These are phyloP conservation scores for Chironomus tentans DNA, from an alignment of 2,888 invertebrate genomes.

Conservation along the genomic window DNA sequence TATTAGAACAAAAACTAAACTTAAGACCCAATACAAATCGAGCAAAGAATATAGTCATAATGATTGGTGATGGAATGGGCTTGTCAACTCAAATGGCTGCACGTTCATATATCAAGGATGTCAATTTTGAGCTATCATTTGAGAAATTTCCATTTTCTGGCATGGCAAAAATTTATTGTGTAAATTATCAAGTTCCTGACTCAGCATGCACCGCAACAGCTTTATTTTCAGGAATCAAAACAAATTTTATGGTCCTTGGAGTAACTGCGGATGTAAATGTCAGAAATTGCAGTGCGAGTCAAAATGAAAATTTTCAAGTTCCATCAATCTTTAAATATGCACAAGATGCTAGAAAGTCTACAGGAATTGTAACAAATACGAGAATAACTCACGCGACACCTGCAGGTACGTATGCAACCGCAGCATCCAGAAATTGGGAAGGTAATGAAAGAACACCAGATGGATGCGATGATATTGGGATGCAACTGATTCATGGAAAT, in stretches of 20 bases:
- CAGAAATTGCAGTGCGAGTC: conserved; percentile 52
- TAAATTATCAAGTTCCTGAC: conserved; percentile 61
- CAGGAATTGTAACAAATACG: conserved; percentile 58
- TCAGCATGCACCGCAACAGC: conserved; percentile 70
- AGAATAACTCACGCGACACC: conserved; percentile 65
- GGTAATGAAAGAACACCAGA: conserved; percentile 44
- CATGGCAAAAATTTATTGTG: conserved; percentile 53
- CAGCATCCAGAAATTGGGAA: conserved; percentile 57
- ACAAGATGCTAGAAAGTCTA: conserved; percentile 41
- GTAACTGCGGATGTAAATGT: conserved; percentile 51
- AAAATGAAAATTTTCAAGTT: conserved; percentile 47
- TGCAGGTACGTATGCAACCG: conserved; percentile 57
- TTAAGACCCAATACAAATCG: not conserved
- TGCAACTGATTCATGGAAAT: conserved; percentile 50
- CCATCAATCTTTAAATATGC: conserved; percentile 56
- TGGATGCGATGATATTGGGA: conserved; percentile 56
- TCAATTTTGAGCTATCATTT: not conserved
- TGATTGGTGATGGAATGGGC: conserved; percentile 23
- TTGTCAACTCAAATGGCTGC: conserved; percentile 8
- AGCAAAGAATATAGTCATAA: conserved; percentile 11
- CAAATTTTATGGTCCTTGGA: conserved; percentile 59
- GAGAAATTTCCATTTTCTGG: conserved; percentile 17
- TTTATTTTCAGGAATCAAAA: conserved; percentile 61
- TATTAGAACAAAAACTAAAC: not conserved
- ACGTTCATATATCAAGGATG: not conserved